phyloP scores from a whole-genome alignment of 1,140 invertebrate genomes.

The Physella acuta region DNA sequence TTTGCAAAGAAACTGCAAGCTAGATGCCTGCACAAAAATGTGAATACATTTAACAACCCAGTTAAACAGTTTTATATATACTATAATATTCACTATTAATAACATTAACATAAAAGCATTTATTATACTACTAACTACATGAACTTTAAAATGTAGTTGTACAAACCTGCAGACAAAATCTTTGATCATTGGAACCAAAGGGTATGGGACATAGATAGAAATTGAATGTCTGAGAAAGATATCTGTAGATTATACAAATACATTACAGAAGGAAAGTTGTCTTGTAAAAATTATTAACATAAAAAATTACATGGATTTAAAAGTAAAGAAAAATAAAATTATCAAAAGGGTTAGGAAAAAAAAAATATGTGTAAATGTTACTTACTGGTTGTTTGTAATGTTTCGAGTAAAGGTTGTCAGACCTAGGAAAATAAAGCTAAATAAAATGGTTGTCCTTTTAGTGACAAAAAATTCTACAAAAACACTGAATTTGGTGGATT shows the following conservation, averaged over 20 bases:
- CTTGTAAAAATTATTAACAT: too few species aligned
- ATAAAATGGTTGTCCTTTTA: too few species aligned
- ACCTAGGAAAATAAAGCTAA: background rate
- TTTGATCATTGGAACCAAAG: conserved; percentile 1
- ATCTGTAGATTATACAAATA: background rate
- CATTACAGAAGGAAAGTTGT: too few species aligned
- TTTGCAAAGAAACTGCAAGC: conserved; percentile 4
- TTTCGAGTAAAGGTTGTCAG: conserved; percentile 12
- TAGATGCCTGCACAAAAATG: background rate
- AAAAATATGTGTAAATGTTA: too few species aligned
- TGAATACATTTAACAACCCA: background rate
- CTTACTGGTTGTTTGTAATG: conserved; percentile 13
- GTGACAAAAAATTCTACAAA: too few species aligned
- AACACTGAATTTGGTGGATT: too few species aligned
- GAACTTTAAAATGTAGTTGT: background rate
- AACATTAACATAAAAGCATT: background rate
- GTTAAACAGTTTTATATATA: too few species aligned
- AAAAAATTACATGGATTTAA: too few species aligned
- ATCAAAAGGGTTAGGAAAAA: too few species aligned
- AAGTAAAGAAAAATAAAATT: too few species aligned
- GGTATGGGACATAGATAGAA: conserved; percentile 3
- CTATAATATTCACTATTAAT: background rate
- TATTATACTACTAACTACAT: background rate
- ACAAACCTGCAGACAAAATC: conserved; percentile 8
- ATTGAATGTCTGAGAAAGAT: background rate